Conservation (phyloP, 2,888 invertebrate genomes). For the Gerris lacustris region DNA sequence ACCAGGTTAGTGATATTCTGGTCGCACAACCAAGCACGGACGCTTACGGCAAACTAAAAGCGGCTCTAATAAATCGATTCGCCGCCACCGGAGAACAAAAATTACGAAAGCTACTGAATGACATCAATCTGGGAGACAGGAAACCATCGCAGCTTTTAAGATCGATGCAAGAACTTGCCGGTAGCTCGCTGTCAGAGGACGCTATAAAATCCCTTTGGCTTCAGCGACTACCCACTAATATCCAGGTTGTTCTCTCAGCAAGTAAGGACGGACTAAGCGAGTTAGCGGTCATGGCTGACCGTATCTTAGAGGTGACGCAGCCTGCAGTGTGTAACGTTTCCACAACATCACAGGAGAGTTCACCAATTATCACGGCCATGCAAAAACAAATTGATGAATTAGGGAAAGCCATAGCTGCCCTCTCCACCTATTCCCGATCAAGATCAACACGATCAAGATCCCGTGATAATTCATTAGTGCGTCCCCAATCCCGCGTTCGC, state of each 20-base stretch:
- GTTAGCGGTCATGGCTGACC: background rate
- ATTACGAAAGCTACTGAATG: conserved; percentile 26
- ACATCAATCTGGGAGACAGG: conserved; percentile 25
- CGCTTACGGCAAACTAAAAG: background rate
- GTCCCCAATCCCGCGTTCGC: background rate
- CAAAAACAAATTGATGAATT: background rate
- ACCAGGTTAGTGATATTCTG: background rate
- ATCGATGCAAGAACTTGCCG: conserved; percentile 24
- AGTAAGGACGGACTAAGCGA: background rate
- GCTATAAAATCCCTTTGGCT: conserved; percentile 17
- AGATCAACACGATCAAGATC: background rate
- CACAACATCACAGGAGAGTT: background rate
- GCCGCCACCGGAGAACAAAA: background rate
- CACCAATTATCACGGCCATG: background rate
- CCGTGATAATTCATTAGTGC: background rate
- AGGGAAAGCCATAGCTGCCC: background rate
- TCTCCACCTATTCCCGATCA: background rate
- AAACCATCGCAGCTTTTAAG: conserved; percentile 27
- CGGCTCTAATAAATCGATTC: background rate
- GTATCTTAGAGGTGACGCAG: background rate
- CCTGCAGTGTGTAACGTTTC: background rate
- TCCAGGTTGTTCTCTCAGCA: conserved; percentile 13
- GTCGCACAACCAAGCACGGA: background rate
- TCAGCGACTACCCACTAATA: conserved; percentile 16
- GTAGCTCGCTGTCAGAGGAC: conserved; percentile 8